Conservation (phyloP, 2,888 invertebrate species). For the Cantharis nigra region DNA sequence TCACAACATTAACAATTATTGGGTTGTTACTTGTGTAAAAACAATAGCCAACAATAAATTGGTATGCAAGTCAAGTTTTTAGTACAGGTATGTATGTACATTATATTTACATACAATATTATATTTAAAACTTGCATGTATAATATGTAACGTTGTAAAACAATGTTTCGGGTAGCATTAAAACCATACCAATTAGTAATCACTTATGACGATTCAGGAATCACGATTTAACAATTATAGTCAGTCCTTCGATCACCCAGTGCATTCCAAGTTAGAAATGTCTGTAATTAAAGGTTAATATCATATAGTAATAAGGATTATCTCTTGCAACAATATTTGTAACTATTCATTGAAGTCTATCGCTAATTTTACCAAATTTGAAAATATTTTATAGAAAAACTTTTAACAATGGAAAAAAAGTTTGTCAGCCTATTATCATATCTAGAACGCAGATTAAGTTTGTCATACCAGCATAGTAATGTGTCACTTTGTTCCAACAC, state of each 20-base stretch:
- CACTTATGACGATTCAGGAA: not conserved
- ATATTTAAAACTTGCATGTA: not conserved
- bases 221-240: not conserved
- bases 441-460: too few species aligned
- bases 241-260: too few species aligned
- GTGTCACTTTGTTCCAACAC: too few species aligned
- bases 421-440: too few species aligned
- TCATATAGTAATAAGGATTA: too few species aligned
- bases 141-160: not conserved
- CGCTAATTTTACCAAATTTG: too few species aligned
- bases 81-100: not conserved
- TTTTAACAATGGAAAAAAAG: too few species aligned
- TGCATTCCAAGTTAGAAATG: not conserved
- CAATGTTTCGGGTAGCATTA: not conserved
- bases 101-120: not conserved
- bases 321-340: too few species aligned
- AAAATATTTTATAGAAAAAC: too few species aligned
- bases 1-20: not conserved
- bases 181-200: not conserved
- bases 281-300: not conserved
- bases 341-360: too few species aligned
- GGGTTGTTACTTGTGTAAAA: not conserved
- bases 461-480: too few species aligned
- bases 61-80: conserved; percentile 1
- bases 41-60: not conserved